A percentile compares a stretch with the other conserved stretches of the same genome.
Evolutionary conservation across 2,888 invertebrate genomes (phyloP).

Genomic region (Thumatha senex): DNA sequence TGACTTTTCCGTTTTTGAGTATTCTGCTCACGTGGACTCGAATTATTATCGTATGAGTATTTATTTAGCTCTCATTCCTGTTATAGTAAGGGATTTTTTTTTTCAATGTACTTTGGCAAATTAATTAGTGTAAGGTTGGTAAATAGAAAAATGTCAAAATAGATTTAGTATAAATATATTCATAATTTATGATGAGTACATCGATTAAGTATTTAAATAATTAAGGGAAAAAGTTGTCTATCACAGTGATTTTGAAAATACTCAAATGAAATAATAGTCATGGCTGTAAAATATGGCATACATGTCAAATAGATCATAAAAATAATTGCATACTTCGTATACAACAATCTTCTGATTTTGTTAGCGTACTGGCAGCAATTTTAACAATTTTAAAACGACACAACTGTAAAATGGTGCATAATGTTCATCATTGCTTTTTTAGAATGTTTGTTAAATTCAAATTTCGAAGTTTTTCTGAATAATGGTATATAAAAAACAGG

Average conservation of each 20-base stretch:
- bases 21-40: too few species aligned
- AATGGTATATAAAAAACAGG: neutral
- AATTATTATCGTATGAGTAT: too few species aligned
- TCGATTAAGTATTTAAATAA: too few species aligned
- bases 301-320: constrained; percentile 20
- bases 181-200: too few species aligned
- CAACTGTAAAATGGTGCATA: constrained; percentile 4
- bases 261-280: neutral
- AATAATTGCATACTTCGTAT: constrained; percentile 9
- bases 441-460: constrained; percentile 3
- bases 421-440: neutral
- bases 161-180: too few species aligned
- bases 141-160: too few species aligned
- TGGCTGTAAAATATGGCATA: constrained; percentile 7
- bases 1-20: too few species aligned
- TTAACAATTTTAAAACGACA: constrained; percentile 6
- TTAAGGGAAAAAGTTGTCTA: constrained; percentile 3
- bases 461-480: neutral
- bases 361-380: neutral
- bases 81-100: too few species aligned
- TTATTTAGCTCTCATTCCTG: too few species aligned
- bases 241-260: constrained; percentile 5
- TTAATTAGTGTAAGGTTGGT: too few species aligned
- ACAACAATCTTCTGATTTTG: constrained; percentile 1
- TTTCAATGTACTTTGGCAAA: too few species aligned